These are phyloP conservation scores for Ciconia boyciana DNA, from an alignment of 2,113 vertebrate genomes.

Conservation along the genomic window DNA sequence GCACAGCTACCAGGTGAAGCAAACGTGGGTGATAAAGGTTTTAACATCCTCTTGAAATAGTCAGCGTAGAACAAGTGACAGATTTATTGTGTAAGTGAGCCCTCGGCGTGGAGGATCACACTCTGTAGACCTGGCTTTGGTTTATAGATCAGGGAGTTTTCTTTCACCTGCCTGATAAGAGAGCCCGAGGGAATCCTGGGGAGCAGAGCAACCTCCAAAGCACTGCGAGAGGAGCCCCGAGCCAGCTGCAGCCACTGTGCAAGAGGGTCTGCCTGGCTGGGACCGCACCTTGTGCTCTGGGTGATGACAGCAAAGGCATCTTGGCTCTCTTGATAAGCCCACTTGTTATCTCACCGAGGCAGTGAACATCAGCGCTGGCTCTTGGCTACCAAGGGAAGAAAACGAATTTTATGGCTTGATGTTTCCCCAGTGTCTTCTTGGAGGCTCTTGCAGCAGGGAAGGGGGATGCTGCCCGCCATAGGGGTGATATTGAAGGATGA, in stretches of 20 bases:
- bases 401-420: not conserved
- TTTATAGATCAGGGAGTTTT: not conserved
- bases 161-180: not conserved
- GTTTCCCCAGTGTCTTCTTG: not conserved
- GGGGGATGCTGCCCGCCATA: accelerated
- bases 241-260: accelerated
- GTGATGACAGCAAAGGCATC: not conserved
- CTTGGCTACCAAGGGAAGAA: not conserved
- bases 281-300: not conserved
- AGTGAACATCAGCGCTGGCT: not conserved
- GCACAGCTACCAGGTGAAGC: no score
- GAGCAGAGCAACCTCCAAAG: not conserved
- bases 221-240: accelerated
- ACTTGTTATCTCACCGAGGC: accelerated
- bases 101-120: accelerated
- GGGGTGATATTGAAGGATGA: no score
- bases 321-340: not conserved
- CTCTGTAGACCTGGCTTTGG: not conserved
- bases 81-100: not conserved
- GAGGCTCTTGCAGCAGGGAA: not conserved
- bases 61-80: accelerated
- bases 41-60: not conserved
- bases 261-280: not conserved
- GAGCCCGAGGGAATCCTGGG: no score
- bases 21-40: not conserved